These are phyloP conservation scores for Morelia viridis DNA, from an alignment of 2,797 vertebrate species.

Conservation along the genomic window DNA sequence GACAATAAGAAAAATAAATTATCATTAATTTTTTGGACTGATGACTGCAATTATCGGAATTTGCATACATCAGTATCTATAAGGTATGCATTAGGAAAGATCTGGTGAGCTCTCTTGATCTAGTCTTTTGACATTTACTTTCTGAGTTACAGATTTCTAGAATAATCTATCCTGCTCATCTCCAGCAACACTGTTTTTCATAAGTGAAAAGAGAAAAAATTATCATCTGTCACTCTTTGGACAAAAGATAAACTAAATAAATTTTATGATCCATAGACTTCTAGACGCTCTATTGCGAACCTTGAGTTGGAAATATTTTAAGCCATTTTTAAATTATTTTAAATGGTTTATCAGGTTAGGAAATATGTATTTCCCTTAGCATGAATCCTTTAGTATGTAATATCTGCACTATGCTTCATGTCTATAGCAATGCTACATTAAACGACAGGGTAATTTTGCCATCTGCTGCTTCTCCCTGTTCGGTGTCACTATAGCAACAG, in stretches of 20 bases:
- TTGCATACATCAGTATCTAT: neutral
- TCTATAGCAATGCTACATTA: slow-evolving; percentile 7
- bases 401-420: slow-evolving; percentile 2
- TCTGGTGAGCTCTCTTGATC: neutral
- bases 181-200: neutral
- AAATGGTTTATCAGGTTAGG: neutral
- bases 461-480: slow-evolving; percentile 8
- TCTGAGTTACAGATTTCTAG: neutral
- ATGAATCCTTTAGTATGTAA: slow-evolving; percentile 9
- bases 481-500: slow-evolving; percentile 32
- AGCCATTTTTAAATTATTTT: neutral
- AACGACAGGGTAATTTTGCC: slow-evolving; percentile 24
- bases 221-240: neutral
- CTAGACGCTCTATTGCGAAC: neutral
- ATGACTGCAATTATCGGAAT: neutral
- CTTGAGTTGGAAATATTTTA: neutral
- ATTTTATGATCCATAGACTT: neutral
- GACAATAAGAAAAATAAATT: no score
- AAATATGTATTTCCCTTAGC: neutral
- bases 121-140: neutral
- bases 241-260: neutral
- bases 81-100: neutral
- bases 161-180: neutral
- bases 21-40: neutral
- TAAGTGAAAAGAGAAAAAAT: neutral